Conservation (phyloP, 2,797 vertebrate genomes). For the Gymnothorax javanicus region DNA sequence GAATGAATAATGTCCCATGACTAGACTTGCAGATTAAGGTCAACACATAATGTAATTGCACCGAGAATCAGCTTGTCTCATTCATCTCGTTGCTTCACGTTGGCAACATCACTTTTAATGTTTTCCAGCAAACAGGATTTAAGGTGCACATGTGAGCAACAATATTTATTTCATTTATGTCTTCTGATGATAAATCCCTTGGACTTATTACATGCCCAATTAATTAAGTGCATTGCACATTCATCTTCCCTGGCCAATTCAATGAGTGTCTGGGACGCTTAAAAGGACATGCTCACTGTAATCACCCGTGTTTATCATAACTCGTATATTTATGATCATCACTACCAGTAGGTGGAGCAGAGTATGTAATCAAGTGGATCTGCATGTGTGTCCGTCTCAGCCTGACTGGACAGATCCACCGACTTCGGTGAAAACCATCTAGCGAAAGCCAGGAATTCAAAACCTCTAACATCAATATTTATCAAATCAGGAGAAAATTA, state of each 20-base stretch:
- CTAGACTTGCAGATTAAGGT: conserved; percentile 73
- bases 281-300: conserved; percentile 30
- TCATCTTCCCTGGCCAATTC: conserved; percentile 65
- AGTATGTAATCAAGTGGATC: not conserved
- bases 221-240: conserved; percentile 75
- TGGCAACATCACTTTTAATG: conserved; percentile 60
- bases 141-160: conserved; percentile 65
- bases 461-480: too few species aligned
- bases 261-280: conserved; percentile 62
- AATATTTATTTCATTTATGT: conserved; percentile 70
- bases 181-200: conserved; percentile 70
- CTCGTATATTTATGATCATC: not conserved
- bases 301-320: not conserved
- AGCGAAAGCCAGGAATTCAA: not conserved
- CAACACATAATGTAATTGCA: conserved; percentile 68
- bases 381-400: not conserved
- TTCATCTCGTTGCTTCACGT: conserved; percentile 61
- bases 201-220: conserved; percentile 73
- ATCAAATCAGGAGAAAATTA: too few species aligned
- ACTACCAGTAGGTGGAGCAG: not conserved
- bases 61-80: conserved; percentile 64
- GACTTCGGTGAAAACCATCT: not conserved
- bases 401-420: not conserved
- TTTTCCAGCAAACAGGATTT: conserved; percentile 69
- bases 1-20: conserved; percentile 73